phyloP scores from a whole-genome alignment of 2,113 vertebrate genomes.

The Empidonax traillii region DNA sequence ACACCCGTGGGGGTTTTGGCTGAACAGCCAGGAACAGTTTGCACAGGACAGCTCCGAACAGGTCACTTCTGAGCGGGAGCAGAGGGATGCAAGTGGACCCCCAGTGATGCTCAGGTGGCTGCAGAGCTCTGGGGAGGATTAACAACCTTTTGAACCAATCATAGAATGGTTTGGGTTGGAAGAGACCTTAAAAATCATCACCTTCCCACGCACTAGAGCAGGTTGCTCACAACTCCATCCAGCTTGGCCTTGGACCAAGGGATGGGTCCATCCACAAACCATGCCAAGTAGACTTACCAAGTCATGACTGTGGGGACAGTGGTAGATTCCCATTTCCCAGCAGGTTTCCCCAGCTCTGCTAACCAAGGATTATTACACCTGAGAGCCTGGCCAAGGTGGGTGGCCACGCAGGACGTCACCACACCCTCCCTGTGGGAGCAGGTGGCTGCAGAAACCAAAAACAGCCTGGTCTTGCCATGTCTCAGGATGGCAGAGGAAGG shows the following conservation, averaged over 20 bases:
- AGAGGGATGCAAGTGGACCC: not conserved
- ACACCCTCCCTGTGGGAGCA: not conserved
- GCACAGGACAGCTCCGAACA: not conserved
- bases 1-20: rapidly evolving
- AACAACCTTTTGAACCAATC: rapidly evolving
- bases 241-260: not conserved
- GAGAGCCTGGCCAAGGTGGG: not conserved
- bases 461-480: not conserved
- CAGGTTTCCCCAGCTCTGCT: not conserved
- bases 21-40: not conserved
- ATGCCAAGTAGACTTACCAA: not conserved
- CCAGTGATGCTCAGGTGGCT: not conserved
- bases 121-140: not conserved
- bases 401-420: not conserved
- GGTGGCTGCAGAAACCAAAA: not conserved
- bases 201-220: not conserved
- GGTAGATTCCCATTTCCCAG: not conserved
- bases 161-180: not conserved
- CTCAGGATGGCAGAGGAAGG: not conserved
- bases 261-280: not conserved
- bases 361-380: too few species aligned
- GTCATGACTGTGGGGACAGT: not conserved
- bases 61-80: not conserved
- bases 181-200: not conserved
- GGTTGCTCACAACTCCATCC: not conserved